Conservation (phyloP, 2,113 vertebrate species). For the Gobiocypris rarus region DNA sequence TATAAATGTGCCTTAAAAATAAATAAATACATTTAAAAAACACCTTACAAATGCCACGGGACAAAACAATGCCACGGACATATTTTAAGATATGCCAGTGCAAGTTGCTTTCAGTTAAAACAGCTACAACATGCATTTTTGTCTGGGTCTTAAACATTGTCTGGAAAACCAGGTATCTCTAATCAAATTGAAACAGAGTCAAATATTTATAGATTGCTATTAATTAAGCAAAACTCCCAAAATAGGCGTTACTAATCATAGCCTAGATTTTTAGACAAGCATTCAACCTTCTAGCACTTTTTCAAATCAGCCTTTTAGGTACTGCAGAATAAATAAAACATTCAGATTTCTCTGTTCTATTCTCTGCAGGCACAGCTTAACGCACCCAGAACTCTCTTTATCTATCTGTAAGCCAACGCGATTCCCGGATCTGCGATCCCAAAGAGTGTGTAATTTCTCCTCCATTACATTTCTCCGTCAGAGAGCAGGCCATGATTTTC, state of each 20-base stretch:
- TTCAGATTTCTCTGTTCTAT: neutral
- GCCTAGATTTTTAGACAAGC: constrained; percentile 4
- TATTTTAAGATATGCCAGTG: too few relatives aligned
- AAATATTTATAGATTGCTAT: neutral
- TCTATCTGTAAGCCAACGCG: neutral
- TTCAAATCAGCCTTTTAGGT: neutral
- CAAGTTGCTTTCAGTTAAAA: too few relatives aligned
- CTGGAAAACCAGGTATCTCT: neutral
- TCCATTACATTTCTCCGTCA: constrained; percentile 64
- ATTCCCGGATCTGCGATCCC: constrained; percentile 46
- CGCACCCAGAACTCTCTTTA: neutral
- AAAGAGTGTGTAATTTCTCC: constrained; percentile 56
- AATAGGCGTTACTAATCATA: neutral
- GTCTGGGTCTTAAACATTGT: too few relatives aligned
- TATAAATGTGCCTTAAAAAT: too few relatives aligned
- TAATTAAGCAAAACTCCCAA: neutral
- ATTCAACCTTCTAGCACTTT: neutral
- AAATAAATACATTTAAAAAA: too few relatives aligned
- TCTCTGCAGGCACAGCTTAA: neutral
- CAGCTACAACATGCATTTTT: too few relatives aligned
- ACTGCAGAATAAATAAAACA: constrained; percentile 16
- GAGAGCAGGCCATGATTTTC: constrained; percentile 62
- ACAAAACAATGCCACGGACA: too few relatives aligned
- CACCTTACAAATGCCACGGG: too few relatives aligned
- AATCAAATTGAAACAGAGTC: neutral